phyloP scores from a whole-genome alignment of 2,113 vertebrate genomes.

The Trematocara nigrifrons region DNA sequence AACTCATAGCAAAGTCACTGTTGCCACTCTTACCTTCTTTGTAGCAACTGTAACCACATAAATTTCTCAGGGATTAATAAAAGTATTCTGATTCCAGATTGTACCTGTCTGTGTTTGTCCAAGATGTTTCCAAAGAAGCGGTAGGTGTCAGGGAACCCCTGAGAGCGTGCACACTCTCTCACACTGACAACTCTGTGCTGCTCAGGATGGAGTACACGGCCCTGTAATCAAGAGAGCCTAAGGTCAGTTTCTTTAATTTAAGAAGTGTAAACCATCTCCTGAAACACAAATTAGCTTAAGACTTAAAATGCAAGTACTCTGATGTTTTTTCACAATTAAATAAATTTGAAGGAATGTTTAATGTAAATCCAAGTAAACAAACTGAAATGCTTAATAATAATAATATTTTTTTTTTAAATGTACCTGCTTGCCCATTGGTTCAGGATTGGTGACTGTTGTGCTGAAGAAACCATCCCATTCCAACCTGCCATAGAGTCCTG shows the following conservation, averaged over 20 bases:
- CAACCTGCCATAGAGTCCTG: conserved; percentile 88
- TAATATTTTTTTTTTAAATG: too few species aligned
- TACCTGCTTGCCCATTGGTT: conserved; percentile 99
- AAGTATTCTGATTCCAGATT: not conserved
- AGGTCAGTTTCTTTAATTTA: not conserved
- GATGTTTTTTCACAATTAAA: not conserved
- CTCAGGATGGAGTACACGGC: conserved; percentile 89
- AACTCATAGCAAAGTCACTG: not conserved
- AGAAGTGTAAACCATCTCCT: not conserved
- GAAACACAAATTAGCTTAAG: not conserved
- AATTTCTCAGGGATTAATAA: rapidly evolving
- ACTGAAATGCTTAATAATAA: not conserved
- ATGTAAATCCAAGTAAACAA: not conserved
- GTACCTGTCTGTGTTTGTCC: conserved; percentile 94
- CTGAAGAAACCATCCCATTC: conserved; percentile 99
- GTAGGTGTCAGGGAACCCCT: conserved; percentile 93
- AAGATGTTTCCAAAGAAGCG: conserved; percentile 91
- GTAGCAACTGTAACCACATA: not conserved
- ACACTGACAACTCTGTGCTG: conserved; percentile 96
- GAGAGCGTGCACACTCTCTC: conserved; percentile 89
- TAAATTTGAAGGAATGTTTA: not conserved
- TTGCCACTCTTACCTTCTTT: not conserved
- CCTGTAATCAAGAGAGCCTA: conserved; percentile 61
- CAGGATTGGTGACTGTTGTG: conserved; percentile 95
- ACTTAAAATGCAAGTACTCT: not conserved